A percentile compares a stretch with the other conserved stretches of the same genome.
Evolutionary conservation across 2,888 invertebrate species (phyloP).

Genomic region (Allolobophora icterica): DNA sequence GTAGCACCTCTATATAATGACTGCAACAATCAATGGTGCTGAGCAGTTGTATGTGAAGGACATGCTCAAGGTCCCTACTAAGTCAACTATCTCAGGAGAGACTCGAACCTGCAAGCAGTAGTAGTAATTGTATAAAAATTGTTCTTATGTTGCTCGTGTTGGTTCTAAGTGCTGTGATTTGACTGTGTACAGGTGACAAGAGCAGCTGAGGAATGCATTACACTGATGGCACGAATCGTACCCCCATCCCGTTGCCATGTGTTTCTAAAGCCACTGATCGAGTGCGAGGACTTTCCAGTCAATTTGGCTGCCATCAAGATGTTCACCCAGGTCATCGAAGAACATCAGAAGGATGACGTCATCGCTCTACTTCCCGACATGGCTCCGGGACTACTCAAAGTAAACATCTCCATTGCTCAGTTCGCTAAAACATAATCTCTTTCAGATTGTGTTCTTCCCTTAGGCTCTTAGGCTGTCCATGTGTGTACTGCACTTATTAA

Average conservation of each 20-base stretch:
- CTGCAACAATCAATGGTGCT: not conserved
- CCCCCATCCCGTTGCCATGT: slow-evolving; percentile 81
- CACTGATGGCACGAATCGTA: slow-evolving; percentile 79
- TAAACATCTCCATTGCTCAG: slow-evolving; percentile 63
- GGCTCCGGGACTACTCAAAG: slow-evolving; percentile 87
- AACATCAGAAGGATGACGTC: slow-evolving; percentile 30
- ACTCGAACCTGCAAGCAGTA: not conserved
- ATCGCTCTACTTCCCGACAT: slow-evolving; percentile 74
- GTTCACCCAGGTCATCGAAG: slow-evolving; percentile 61
- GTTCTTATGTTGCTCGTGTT: not conserved
- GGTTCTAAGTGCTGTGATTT: not conserved
- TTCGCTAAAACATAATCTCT: not conserved
- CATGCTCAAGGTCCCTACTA: not conserved
- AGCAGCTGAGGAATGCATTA: slow-evolving; percentile 84
- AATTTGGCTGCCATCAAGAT: slow-evolving; percentile 92
- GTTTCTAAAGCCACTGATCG: slow-evolving; percentile 71
- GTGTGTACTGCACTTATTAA: not conserved
- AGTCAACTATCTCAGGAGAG: not conserved
- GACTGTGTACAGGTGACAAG: slow-evolving; percentile 73
- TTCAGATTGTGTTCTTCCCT: not conserved
- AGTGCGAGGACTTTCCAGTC: slow-evolving; percentile 75
- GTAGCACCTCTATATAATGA: not conserved
- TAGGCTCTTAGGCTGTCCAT: not conserved
- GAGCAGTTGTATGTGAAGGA: not conserved
- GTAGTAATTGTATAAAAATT: not conserved